Base-by-base conservation (phyloP, 1,140 invertebrate species). In the Aphaenogaster rudis region DNA sequence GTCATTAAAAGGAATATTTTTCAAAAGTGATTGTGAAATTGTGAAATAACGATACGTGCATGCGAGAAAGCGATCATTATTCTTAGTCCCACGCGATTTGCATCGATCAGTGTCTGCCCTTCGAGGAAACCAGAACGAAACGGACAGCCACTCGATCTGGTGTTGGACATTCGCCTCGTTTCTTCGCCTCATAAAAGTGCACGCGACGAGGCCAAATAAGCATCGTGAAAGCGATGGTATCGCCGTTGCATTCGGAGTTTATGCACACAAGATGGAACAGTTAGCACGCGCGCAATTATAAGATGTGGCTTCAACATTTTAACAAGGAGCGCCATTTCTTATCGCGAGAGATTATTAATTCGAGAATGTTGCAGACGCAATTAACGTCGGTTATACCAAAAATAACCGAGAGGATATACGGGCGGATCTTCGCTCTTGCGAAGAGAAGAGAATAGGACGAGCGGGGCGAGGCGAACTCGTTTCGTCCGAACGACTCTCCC, bases 21-120 rank as follows among this genome's bases (percentile, higher is more conserved):
- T 15, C 67, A 28, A 42, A 9, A 76, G 57, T 17, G 15, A 52
- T 42, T n/a, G 48, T 50, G 42, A 88, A 88, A 52, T 42, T n/a
- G 48, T 50, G 42, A 88, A 88, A 39, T 61, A 74, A 88, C 45
- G 45, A 82, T 69, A 77, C 66, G 63, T 33, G 67, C 57, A n/a
- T 48, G 36, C 61, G 54, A 78, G 45, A 76, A 76, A 82, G 36
- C 77, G 61, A 88, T 88, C 67, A 54, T 88, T 88, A 88, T 85
- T 87, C 45, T 45, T 36, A 28, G 28, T 76, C 36, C 72, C 45
- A 59, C 42, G 52, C 42, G 42, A 33, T 85, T 85, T 59, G 15
- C 54, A 66, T 64, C 28, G 86, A 84, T 88, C 54, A 64, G n/a
- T 59, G 42, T 15, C 39, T 57, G 5, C 11, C 52, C 54, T 63